Evolutionary conservation across 2,888 invertebrate species (phyloP).

Genomic region (Tenthredo notha): DNA sequence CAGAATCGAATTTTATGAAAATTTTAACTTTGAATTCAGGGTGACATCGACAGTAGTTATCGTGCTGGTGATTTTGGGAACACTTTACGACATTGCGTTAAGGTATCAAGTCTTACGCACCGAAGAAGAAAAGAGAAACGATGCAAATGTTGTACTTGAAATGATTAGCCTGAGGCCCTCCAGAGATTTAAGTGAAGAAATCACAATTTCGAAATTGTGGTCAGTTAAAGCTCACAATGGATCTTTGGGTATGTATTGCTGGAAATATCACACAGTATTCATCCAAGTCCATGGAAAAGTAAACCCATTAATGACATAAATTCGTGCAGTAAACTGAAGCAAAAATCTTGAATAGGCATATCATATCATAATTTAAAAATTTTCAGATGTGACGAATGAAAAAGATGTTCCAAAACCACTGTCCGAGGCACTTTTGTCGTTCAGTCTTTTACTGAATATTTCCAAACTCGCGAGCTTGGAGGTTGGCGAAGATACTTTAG

Average conservation of each 20-base stretch:
- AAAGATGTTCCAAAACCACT: slow-evolving; percentile 65
- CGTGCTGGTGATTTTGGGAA: slow-evolving; percentile 77
- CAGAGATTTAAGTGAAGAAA: slow-evolving; percentile 57
- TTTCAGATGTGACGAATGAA: slow-evolving; percentile 66
- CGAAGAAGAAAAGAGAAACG: slow-evolving; percentile 56
- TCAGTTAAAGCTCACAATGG: slow-evolving; percentile 67
- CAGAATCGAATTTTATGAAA: not conserved
- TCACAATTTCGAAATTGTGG: slow-evolving; percentile 66
- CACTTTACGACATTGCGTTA: slow-evolving; percentile 77
- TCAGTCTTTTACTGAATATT: slow-evolving; percentile 70
- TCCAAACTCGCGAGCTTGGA: slow-evolving; percentile 68
- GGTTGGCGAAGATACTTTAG: slow-evolving; percentile 79
- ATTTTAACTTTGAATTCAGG: slow-evolving; percentile 59
- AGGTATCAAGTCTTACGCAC: slow-evolving; percentile 63
- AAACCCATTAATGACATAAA: not conserved
- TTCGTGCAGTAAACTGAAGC: not conserved
- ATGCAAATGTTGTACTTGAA: slow-evolving; percentile 55
- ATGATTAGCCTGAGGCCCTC: slow-evolving; percentile 54
- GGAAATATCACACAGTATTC: not conserved
- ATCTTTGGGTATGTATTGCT: slow-evolving; percentile 62
- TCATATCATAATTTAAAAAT: no score
- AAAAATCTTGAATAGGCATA: not conserved
- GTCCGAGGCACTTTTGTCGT: slow-evolving; percentile 69
- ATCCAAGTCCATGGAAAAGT: not conserved
- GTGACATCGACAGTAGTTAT: slow-evolving; percentile 69